These are phyloP conservation scores for Argynnis bischoffii DNA, from an alignment of 2,888 invertebrate species.

Conservation along the genomic window DNA sequence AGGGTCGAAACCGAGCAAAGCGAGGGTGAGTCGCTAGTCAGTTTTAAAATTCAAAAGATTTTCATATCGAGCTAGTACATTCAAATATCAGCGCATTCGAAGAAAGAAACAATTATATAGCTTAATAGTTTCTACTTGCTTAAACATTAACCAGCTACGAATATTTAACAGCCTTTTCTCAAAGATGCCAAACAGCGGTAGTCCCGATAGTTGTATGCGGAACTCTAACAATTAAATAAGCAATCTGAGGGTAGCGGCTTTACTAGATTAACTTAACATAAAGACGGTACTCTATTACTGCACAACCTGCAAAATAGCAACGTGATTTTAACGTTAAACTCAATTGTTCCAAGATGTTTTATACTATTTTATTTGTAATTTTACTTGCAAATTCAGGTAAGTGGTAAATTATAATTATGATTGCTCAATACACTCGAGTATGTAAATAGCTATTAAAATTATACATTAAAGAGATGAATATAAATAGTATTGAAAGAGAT, in stretches of 20 bases:
- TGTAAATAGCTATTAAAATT: neutral
- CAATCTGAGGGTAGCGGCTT: constrained; percentile 7
- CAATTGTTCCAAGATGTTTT: neutral
- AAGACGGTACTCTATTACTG: neutral
- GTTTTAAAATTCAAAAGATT: too few species aligned
- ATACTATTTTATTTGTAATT: constrained; percentile 1
- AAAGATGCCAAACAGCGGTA: too few species aligned
- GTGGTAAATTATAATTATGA: neutral
- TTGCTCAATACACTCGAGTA: neutral
- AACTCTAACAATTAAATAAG: neutral
- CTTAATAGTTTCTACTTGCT: too few species aligned
- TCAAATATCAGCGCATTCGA: too few species aligned
- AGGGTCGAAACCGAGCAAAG: too few species aligned
- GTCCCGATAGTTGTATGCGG: too few species aligned
- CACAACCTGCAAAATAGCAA: neutral
- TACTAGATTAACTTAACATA: neutral
- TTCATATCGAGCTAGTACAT: too few species aligned
- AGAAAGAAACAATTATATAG: too few species aligned
- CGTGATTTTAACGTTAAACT: neutral
- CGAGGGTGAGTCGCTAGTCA: too few species aligned
- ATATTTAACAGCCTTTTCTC: too few species aligned
- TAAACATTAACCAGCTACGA: too few species aligned
- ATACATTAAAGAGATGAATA: neutral
- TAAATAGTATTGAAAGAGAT: too few species aligned
- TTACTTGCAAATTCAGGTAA: constrained; percentile 11